Base-by-base conservation (phyloP, 2,113 vertebrate species). In the Phaethon lepturus region DNA sequence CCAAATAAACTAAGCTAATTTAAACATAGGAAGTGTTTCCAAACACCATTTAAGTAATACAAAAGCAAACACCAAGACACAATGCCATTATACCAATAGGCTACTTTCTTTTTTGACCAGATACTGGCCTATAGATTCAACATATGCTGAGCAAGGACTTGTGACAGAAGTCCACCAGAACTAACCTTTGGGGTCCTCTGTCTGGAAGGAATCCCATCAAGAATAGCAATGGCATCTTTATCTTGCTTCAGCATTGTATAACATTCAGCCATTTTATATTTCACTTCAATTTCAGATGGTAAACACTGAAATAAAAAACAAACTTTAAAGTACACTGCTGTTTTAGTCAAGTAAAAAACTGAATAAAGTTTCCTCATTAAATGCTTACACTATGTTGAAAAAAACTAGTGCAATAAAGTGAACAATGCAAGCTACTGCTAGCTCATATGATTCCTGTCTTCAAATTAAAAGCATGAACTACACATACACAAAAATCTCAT, bases 251-350 rank as follows among this genome's bases (percentile, higher is more conserved):
- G 92, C 98, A 99, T 99, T 13, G 99, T 99, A 50, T 99, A 99
- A 78, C 99, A 99, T 88, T 99, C 99, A 45, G 99, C 99, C 97
- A 99, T 99, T 98, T 99, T 99, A 95, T 99, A 99, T 91, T 99
- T 99, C 25, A 99, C 99, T 97, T 99, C 99, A 83, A 99, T 99
- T 98, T 99, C 99, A 81, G 99, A 99, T 0, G 99, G 99, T 82
- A 99, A 98, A 97, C 99, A 99, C 99, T 99, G 86, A 56, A 94
- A 97, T 3, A 56, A 63, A 97, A 90, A 29, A 9, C 71, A 91
- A 86, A 67, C 7, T 33, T 17, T 74, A 33, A 42, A 35, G 47
- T 26, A 62, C 0, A 3, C 77, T 4, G 38, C 11, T 56, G 77
- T 4, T 78, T 91, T 33, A 91, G 50, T 20, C 52, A 31, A 2